A percentile compares a stretch with the other conserved stretches of the same genome.
phyloP scores from a whole-genome alignment of 2,113 vertebrate species.

The Proteles cristata region DNA sequence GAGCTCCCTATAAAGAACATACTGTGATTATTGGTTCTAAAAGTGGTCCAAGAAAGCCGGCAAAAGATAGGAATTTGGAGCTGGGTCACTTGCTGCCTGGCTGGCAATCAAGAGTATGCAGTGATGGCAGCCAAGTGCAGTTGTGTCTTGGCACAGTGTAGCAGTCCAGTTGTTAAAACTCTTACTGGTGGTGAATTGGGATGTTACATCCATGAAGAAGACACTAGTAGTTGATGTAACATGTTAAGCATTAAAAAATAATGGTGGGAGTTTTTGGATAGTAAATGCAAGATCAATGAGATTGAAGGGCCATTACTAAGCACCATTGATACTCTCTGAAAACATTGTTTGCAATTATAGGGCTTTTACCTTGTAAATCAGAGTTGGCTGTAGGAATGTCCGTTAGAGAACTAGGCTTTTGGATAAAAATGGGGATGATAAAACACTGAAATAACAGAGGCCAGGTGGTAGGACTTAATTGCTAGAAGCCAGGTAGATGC shows the following conservation, averaged over 20 bases:
- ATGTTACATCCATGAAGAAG: neutral
- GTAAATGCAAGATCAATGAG: neutral
- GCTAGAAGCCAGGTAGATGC: neutral
- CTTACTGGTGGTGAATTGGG: neutral
- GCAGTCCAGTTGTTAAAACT: neutral
- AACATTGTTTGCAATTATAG: neutral
- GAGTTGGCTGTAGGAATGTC: neutral
- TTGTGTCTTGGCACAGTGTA: neutral
- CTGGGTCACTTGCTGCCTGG: neutral
- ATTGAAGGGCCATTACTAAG: neutral
- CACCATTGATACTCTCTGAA: neutral
- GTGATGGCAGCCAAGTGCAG: neutral
- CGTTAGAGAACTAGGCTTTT: neutral
- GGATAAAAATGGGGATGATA: neutral
- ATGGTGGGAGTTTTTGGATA: neutral
- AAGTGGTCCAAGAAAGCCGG: neutral
- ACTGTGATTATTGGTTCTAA: neutral
- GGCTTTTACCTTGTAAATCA: neutral
- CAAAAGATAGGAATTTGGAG: neutral
- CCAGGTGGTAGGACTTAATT: neutral
- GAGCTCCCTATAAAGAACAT: neutral
- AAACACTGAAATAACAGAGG: neutral
- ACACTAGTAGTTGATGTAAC: neutral
- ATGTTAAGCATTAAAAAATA: neutral
- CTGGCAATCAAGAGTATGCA: neutral